Conservation (phyloP, 2,888 invertebrate genomes). For the Willowsia nigromaculata region DNA sequence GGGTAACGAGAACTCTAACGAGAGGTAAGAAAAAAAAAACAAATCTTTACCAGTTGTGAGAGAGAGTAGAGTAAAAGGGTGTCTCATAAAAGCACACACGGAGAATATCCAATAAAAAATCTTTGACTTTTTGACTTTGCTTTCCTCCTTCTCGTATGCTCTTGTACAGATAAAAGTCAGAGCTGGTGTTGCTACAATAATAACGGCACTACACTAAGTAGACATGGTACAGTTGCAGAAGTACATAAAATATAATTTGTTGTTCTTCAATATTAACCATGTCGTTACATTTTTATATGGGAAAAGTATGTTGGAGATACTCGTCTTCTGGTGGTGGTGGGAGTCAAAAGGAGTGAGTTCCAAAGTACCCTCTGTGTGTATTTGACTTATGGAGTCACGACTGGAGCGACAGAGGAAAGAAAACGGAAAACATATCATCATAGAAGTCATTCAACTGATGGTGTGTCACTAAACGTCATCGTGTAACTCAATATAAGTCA, state of each 20-base stretch:
- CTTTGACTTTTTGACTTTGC: background rate
- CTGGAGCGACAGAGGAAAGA: background rate
- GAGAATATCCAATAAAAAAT: constrained; percentile 6
- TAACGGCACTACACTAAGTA: background rate
- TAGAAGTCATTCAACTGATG: constrained; percentile 46
- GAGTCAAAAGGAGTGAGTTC: background rate
- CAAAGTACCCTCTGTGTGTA: background rate
- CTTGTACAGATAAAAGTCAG: background rate
- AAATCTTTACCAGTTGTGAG: background rate
- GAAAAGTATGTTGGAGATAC: background rate
- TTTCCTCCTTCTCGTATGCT: background rate
- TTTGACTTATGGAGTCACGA: constrained; percentile 43
- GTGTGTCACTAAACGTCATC: constrained; percentile 35
- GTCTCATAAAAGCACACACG: constrained; percentile 1
- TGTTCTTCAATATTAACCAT: background rate
- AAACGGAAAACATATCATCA: constrained; percentile 40
- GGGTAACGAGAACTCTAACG: background rate
- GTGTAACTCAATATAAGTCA: constrained; percentile 39
- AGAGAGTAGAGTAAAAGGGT: background rate
- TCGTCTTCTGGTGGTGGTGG: background rate
- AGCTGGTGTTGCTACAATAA: background rate
- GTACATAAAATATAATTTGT: constrained; percentile 43
- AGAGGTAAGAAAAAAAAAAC: background rate
- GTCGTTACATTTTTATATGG: background rate
- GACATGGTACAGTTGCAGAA: background rate